Evolutionary conservation across 2,888 invertebrate genomes (phyloP).

Genomic region (Xestobium rufovillosum): DNA sequence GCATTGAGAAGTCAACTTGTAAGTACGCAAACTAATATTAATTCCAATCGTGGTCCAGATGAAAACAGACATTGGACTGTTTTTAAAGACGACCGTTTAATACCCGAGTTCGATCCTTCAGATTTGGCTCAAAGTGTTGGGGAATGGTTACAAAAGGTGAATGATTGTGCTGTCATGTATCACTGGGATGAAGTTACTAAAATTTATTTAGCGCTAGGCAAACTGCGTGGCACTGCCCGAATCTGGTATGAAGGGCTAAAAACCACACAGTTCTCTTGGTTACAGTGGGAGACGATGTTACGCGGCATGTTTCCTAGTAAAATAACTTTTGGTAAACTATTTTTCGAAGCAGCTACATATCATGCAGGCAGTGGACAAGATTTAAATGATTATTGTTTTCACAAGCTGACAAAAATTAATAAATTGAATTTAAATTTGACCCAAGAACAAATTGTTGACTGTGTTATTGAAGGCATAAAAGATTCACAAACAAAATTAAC

Average conservation of each 20-base stretch:
- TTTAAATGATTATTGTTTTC: too few relatives aligned
- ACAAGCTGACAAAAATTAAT: too few relatives aligned
- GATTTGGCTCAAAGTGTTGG: conserved; percentile 4
- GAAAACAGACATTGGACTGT: neutral
- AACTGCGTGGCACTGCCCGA: conserved; percentile 9
- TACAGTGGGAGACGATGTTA: too few relatives aligned
- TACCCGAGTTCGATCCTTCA: conserved; percentile 2
- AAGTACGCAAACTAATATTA: neutral
- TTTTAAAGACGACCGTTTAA: conserved; percentile 5
- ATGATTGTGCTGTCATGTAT: conserved; percentile 13
- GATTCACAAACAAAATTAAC: too few relatives aligned
- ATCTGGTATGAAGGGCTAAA: conserved; percentile 5
- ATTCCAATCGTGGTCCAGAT: too few relatives aligned
- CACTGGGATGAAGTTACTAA: conserved; percentile 13
- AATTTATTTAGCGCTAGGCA: conserved; percentile 12
- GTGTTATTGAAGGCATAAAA: too few relatives aligned
- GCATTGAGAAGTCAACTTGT: conserved; percentile 5
- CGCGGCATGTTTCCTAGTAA: too few relatives aligned
- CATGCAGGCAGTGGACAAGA: too few relatives aligned
- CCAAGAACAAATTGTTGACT: too few relatives aligned
- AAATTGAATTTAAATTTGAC: too few relatives aligned
- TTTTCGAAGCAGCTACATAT: too few relatives aligned
- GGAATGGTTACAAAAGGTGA: conserved; percentile 8
- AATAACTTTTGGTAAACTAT: too few relatives aligned
- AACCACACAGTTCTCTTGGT: conserved; percentile 4